Base-by-base conservation (phyloP, 2,113 vertebrate genomes). In the Nothoprocta pentlandii region DNA sequence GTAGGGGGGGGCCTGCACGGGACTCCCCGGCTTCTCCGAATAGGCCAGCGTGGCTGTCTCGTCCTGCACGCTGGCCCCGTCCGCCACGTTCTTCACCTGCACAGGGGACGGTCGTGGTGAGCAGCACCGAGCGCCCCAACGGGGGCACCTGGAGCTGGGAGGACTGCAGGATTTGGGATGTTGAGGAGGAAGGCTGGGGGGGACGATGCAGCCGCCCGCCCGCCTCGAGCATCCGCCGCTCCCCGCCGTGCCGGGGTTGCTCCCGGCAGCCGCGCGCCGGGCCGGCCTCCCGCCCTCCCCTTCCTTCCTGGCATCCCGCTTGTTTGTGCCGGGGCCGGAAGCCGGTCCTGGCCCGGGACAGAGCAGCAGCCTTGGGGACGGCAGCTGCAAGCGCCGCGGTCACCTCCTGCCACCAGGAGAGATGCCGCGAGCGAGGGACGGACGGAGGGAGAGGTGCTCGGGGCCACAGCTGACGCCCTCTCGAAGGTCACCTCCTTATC, bases 41-140 rank as follows among this genome's bases (percentile, higher is more conserved):
- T 98, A 90, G 42, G 97, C 97, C 12, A 98, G 84, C 5, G 98
- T 98, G 2, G 98, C 98, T 1, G 97, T 96, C 51, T 97, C 97
- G 5, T 97, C 97, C 53, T 97, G 97, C 62, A 92, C 87, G 61
- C 97, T 97, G 64, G 78, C 90, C 51, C 89, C 97, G 25, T 97
- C 98, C 2, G 96, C 96, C 77, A 99, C 98, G 75, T 98, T 98
- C 98, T 99, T 99, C 93, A 99, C 98, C 98, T 99, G 88, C 12
- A 4, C 25, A 4, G 34, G 21, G 73, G 7, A 25, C 20, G 47
- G 47, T 49, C 47, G 21, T 7, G 47, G 47, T 16, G 20, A 49
- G 47, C 47, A 49, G 47, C 47, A 49, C 47, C 47, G 47, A 49
- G 47, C 47, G 46, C 16, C 46, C 46, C 46, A 17, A 16, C 16